These are phyloP conservation scores for Unio delphinus DNA, from an alignment of 2,888 invertebrate genomes.

Conservation along the genomic window DNA sequence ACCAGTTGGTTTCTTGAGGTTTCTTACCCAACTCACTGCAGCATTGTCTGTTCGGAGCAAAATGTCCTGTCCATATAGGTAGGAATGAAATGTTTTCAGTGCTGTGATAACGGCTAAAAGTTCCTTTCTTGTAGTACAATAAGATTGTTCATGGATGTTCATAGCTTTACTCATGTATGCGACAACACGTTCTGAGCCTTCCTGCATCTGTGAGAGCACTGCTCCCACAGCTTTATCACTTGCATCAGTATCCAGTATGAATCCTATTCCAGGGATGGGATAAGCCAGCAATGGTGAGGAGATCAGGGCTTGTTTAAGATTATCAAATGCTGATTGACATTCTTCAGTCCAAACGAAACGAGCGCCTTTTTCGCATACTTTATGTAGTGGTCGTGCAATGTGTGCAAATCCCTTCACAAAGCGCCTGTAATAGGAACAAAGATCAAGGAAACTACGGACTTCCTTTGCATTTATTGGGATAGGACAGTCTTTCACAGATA, in stretches of 20 bases:
- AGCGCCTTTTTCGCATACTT: conserved; percentile 10
- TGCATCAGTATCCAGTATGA: conserved; percentile 15
- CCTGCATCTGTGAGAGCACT: conserved; percentile 13
- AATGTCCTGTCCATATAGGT: conserved; percentile 20
- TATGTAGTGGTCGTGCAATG: conserved; percentile 18
- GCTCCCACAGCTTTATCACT: conserved; percentile 4
- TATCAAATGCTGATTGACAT: conserved; percentile 15
- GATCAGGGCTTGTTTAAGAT: conserved; percentile 3
- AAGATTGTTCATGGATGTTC: conserved; percentile 12
- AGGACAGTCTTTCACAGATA: conserved; percentile 15
- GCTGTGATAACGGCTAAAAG: conserved; percentile 12
- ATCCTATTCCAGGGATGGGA: neutral
- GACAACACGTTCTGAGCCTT: conserved; percentile 8
- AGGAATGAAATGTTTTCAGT: conserved; percentile 17
- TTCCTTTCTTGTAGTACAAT: conserved; percentile 18
- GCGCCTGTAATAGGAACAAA: conserved; percentile 15
- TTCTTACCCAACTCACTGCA: conserved; percentile 24
- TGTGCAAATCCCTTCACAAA: conserved; percentile 17
- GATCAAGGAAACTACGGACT: conserved; percentile 14
- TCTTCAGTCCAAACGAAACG: conserved; percentile 16
- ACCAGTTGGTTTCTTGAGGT: conserved; percentile 20
- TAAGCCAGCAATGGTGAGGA: conserved; percentile 13
- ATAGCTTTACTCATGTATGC: conserved; percentile 11
- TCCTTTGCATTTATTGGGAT: conserved; percentile 10
- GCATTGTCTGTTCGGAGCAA: conserved; percentile 27